Base-by-base conservation (phyloP, 2,797 vertebrate species). In the Syngnathus rostellatus region DNA sequence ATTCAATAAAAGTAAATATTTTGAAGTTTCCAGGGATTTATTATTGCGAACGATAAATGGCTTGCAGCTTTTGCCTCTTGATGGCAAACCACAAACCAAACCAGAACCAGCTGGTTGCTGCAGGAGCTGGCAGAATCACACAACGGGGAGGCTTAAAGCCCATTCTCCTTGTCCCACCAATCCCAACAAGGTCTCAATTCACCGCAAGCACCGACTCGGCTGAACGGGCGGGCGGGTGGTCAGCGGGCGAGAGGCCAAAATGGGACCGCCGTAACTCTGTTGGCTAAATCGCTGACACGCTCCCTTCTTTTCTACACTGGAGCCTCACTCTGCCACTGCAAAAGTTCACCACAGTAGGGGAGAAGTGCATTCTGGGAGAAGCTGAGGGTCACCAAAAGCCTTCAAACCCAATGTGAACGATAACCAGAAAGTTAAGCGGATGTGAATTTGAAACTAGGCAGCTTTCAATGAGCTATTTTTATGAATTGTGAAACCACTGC, bases 211-310 rank as follows among this genome's bases (percentile, higher is more conserved):
- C 57, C 67, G 72, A 60, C 72, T 66, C 81, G 74, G 76, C 53
- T 68, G 70, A 81, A 65, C 70, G 62, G 64, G 78, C 38, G 74
- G 75, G 50, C 67, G 70, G 81, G 65, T 69, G 62, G 63, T 77
- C 38, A 65, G 66, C 60, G 37, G 80, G 83, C 77, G 31, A 16
- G 63, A 68, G 39, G 78, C 76, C 85, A 85, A 77, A 17, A 76
- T 57, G 59, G 14, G 75, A 71, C 81, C 69, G 72, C 81, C 69
- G 69, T 62, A 58, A 66, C 68, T 66, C 64, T 68, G 25, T 14
- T 66, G 0, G 57, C 57, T 74, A 82, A 85, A 84, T 75, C 25
- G 81, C 86, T 85, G 84, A 87, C 86, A 86, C 83, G 77, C 82
- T 84, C 77, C 80, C 82, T 86, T 86, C 73, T 77, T 83, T 84